phyloP scores from a whole-genome alignment of 2,888 invertebrate genomes.

The Campoletis raptor region DNA sequence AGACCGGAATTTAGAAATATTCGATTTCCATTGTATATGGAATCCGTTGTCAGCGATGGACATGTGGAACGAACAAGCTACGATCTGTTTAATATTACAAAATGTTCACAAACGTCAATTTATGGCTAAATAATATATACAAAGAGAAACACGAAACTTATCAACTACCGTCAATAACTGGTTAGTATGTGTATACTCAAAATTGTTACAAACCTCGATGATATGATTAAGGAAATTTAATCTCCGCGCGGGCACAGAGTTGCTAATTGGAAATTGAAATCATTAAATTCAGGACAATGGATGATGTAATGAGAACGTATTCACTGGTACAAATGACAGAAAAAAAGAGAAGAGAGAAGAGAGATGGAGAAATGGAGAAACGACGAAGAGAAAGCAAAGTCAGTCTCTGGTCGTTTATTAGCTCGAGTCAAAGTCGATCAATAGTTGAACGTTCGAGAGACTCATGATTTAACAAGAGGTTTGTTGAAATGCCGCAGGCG shows the following conservation, averaged over 20 bases:
- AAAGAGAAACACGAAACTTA: neutral
- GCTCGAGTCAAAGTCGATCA: constrained; percentile 55
- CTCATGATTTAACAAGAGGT: constrained; percentile 38
- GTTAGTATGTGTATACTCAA: neutral
- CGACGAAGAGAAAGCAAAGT: neutral
- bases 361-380: neutral
- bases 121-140: neutral
- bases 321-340: constrained; percentile 55
- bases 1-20: neutral
- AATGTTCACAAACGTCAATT: neutral
- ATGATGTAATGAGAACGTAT: constrained; percentile 54
- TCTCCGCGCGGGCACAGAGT: constrained; percentile 5
- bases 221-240: neutral
- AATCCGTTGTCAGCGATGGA: neutral
- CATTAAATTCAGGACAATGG: constrained; percentile 37
- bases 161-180: neutral
- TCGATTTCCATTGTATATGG: neutral
- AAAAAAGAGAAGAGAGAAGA: neutral
- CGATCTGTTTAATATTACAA: neutral
- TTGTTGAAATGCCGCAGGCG: constrained; percentile 24
- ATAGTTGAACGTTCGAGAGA: constrained; percentile 5
- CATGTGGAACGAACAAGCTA: neutral
- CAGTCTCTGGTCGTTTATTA: constrained; percentile 43
- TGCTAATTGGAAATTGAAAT: constrained; percentile 69
- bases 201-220: constrained; percentile 16